These are phyloP conservation scores for Sinocyclocheilus anshuiensis DNA, from an alignment of 2,113 vertebrate species.

Conservation along the genomic window DNA sequence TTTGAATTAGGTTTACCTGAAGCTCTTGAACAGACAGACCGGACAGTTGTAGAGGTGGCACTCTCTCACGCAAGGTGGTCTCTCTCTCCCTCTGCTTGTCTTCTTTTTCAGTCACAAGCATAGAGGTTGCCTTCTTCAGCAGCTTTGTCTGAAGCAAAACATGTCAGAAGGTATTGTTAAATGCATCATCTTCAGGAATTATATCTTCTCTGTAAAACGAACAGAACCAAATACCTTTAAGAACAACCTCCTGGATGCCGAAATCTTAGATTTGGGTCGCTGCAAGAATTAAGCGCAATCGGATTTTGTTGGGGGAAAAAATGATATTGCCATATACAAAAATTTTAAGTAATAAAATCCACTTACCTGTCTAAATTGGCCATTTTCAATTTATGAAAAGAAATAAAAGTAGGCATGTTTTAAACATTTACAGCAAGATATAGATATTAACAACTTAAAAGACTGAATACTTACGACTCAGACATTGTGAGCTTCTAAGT, in stretches of 20 bases:
- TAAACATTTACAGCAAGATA: background rate
- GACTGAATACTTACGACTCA: slow-evolving; percentile 67
- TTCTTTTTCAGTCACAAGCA: slow-evolving; percentile 72
- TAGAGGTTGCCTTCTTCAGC: slow-evolving; percentile 72
- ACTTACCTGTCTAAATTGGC: slow-evolving; percentile 63
- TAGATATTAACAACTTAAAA: slow-evolving; percentile 23
- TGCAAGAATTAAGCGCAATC: slow-evolving; percentile 38
- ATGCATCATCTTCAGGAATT: background rate
- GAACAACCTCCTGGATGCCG: slow-evolving; percentile 74
- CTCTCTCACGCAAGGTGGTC: slow-evolving; percentile 66
- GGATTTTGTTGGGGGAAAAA: background rate
- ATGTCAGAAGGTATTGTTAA: background rate
- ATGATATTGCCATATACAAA: background rate
- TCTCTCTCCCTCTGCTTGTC: slow-evolving; percentile 67
- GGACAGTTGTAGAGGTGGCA: slow-evolving; percentile 67
- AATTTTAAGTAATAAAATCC: background rate
- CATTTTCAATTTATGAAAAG: slow-evolving; percentile 14
- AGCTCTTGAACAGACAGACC: slow-evolving; percentile 73
- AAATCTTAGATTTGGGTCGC: slow-evolving; percentile 72
- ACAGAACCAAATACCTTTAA: slow-evolving; percentile 69
- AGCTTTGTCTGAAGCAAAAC: slow-evolving; percentile 72
- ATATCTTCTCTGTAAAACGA: background rate
- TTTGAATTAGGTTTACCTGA: slow-evolving; percentile 63
- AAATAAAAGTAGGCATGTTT: slow-evolving; percentile 2
- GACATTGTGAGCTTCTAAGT: slow-evolving; percentile 67